These are phyloP conservation scores for Hipparchia sbordonii DNA, from an alignment of 2,888 invertebrate genomes.

Conservation along the genomic window DNA sequence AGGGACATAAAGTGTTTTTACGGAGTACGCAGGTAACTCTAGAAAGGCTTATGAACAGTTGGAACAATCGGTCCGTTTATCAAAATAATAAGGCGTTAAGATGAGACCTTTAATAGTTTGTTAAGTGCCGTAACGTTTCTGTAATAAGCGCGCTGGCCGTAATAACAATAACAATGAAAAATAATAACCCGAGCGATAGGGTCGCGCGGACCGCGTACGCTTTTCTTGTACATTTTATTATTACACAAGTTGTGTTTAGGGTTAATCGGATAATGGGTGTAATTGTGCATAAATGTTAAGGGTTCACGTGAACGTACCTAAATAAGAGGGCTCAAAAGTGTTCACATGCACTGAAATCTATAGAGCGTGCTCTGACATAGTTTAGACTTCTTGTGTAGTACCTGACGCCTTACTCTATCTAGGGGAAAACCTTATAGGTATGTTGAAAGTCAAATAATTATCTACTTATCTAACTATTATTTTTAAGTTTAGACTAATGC, in stretches of 20 bases:
- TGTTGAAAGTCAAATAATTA: no score
- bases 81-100: slow-evolving; percentile 69
- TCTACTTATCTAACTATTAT: no score
- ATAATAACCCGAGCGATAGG: slow-evolving; percentile 63
- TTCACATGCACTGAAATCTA: neutral
- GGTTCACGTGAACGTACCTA: slow-evolving; percentile 12
- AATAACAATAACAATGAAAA: slow-evolving; percentile 71
- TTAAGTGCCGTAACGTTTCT: slow-evolving; percentile 69
- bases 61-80: slow-evolving; percentile 62
- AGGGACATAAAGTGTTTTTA: neutral
- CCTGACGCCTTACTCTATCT: no score
- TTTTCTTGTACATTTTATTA: slow-evolving; percentile 42
- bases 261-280: slow-evolving; percentile 21
- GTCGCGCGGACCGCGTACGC: slow-evolving; percentile 35
- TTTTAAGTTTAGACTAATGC: no score
- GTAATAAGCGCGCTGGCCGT: slow-evolving; percentile 63
- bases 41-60: slow-evolving; percentile 42
- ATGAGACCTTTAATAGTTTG: slow-evolving; percentile 76
- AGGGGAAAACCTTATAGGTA: no score
- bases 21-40: neutral
- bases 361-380: no score
- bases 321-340: slow-evolving; percentile 3
- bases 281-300: slow-evolving; percentile 21
- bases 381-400: no score
- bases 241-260: slow-evolving; percentile 23